A percentile compares a stretch with the other conserved stretches of the same genome.
Evolutionary conservation across 2,113 vertebrate genomes (phyloP).

Genomic region (Pluvialis apricaria): DNA sequence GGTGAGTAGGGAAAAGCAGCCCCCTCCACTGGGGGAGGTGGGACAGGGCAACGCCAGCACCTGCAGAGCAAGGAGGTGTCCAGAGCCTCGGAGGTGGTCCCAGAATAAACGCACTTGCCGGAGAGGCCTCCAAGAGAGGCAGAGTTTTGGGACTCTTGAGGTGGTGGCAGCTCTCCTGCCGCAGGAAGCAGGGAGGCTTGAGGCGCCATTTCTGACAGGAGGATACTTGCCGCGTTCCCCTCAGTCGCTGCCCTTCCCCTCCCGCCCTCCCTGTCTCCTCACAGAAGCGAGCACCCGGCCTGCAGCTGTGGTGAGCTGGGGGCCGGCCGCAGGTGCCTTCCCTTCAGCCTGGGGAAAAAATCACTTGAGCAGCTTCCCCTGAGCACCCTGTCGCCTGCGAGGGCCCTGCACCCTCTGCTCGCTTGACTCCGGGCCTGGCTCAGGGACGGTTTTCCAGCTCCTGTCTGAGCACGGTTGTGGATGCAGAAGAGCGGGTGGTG

Average conservation of each 20-base stretch:
- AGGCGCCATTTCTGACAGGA: neutral
- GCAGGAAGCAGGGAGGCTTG: accelerated
- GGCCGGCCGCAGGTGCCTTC: accelerated
- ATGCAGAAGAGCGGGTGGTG: accelerated
- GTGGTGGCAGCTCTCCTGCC: accelerated
- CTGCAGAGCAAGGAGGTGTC: accelerated
- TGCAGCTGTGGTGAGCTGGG: neutral
- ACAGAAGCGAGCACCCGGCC: accelerated
- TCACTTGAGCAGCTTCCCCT: neutral
- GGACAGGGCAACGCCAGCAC: neutral
- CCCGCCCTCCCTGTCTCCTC: accelerated
- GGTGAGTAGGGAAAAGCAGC: no score
- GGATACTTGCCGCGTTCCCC: accelerated
- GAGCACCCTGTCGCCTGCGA: accelerated
- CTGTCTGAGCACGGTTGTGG: neutral
- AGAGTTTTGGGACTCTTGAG: no score
- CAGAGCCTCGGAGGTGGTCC: no score
- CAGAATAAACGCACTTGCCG: neutral
- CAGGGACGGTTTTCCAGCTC: neutral
- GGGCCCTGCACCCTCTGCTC: no score
- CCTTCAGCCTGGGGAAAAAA: neutral
- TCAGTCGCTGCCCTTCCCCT: accelerated
- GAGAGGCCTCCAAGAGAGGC: neutral
- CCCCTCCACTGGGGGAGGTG: accelerated
- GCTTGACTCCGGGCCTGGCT: neutral